These are phyloP conservation scores for Glaucomys volans DNA, from an alignment of 2,113 vertebrate species.

Conservation along the genomic window DNA sequence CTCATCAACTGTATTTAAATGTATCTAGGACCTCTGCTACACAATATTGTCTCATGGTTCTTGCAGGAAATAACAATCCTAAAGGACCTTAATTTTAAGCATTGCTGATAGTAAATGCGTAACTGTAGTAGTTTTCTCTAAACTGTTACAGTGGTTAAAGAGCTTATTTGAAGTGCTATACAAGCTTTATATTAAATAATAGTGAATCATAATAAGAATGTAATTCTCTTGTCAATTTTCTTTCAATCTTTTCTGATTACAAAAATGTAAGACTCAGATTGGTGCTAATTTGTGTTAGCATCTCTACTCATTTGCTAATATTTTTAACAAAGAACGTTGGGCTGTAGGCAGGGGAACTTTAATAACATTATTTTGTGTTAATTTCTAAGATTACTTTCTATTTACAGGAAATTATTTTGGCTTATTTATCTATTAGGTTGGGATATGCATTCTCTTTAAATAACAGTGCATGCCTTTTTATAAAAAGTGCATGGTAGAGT, in stretches of 20 bases:
- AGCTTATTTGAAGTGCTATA: background rate
- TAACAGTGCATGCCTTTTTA: background rate
- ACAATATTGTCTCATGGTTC: background rate
- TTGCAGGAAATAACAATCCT: background rate
- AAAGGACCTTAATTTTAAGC: background rate
- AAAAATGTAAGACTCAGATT: background rate
- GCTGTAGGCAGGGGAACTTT: background rate
- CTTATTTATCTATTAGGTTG: background rate
- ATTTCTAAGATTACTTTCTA: constrained; percentile 20
- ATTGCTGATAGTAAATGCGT: background rate
- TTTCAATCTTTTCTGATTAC: background rate
- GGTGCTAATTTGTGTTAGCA: background rate
- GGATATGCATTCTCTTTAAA: background rate
- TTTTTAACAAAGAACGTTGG: background rate
- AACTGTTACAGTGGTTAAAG: background rate
- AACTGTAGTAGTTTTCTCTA: background rate
- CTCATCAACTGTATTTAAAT: background rate
- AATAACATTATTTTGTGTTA: background rate
- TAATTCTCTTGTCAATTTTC: background rate
- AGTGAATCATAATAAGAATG: background rate
- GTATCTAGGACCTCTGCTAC: background rate
- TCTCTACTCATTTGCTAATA: background rate
- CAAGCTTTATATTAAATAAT: background rate
- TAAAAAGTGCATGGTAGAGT: background rate
- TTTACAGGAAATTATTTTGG: background rate